Evolutionary conservation across 2,888 invertebrate genomes (phyloP), one percentile per base, ranked within the genome.

Genomic region (Campopleginae sp.): DNA sequence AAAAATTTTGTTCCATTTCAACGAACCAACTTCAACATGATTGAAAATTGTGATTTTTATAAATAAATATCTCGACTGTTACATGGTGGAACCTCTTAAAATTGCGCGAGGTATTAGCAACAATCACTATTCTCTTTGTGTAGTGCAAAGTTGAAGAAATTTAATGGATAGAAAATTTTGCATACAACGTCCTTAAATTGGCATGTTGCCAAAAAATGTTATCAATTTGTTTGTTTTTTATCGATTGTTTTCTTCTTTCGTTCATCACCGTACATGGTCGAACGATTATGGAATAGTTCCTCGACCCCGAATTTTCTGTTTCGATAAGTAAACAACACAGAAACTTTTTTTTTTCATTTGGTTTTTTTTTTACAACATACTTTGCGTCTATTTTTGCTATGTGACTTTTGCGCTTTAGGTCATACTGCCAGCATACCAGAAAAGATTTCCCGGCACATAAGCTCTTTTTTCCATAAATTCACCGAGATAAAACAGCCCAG

Each of bases 391-490:
- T 77, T 63, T 76, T 33, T 31, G 63, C 51, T n/a, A 74, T 66
- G 65, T 66, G 63, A 63, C 51, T 65, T 72, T 54, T 51, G 31
- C 14, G 61, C 44, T 74, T 68, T 38, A 46, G 58, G 44, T 46
- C 81, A 44, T 44, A 65, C 72, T 61, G 54, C 31, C 44, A 27
- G 65, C 77, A 14, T 38, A 63, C 65, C 44, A 2, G 3, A 19
- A 33, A 33, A 33, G 48, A 66, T 42, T 51, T 33, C 66, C 51
- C 51, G 27, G 27, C 27, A 54, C 66, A 66, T 77, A 63, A 70
- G 70, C 71, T 65, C 48, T 63, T 76, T 66, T 51, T 82, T 65
- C 48, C 44, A 66, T 54, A 19, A 72, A 72, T 82, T 77, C 71
- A 66, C 77, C 17, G 46, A 65, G 33, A 77, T 74, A 17, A 74